phyloP scores from a whole-genome alignment of 2,797 vertebrate species.

The Acridotheres tristis region DNA sequence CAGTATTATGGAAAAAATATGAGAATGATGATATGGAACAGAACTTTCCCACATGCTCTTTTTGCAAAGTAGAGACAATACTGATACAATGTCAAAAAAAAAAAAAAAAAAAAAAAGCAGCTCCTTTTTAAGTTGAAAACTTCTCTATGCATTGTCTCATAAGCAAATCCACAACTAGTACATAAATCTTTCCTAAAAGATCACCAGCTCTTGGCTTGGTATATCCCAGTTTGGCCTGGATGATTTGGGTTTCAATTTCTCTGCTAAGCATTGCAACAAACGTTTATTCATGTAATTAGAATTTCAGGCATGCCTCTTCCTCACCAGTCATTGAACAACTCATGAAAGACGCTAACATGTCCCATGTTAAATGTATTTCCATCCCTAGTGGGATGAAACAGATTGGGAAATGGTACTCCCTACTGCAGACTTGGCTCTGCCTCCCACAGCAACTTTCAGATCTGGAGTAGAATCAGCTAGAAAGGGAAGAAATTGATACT shows the following conservation, averaged over 20 bases:
- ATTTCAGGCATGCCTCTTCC: neutral
- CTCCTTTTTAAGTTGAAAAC: neutral
- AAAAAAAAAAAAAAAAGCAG: neutral
- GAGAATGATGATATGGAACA: neutral
- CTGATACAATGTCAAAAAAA: neutral
- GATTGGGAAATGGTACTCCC: neutral
- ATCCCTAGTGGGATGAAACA: neutral
- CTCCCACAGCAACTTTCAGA: neutral
- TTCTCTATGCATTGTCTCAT: neutral
- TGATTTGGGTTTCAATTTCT: neutral
- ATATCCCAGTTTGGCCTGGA: neutral
- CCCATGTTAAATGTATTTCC: neutral
- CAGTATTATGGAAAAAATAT: neutral
- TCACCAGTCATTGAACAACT: neutral
- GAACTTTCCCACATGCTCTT: neutral
- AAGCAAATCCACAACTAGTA: neutral
- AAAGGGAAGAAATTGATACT: neutral
- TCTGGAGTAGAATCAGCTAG: neutral
- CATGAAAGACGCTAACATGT: neutral
- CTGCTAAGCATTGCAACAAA: neutral
- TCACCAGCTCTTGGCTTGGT: neutral
- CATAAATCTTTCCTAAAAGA: neutral
- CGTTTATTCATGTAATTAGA: neutral
- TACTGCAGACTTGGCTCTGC: neutral
- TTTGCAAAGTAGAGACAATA: neutral